Percentiles rank a stretch among this genome's conserved stretches.
Evolutionary conservation across 2,113 vertebrate genomes (phyloP).

Genomic region (Gnathonemus echidnorhynchus): DNA sequence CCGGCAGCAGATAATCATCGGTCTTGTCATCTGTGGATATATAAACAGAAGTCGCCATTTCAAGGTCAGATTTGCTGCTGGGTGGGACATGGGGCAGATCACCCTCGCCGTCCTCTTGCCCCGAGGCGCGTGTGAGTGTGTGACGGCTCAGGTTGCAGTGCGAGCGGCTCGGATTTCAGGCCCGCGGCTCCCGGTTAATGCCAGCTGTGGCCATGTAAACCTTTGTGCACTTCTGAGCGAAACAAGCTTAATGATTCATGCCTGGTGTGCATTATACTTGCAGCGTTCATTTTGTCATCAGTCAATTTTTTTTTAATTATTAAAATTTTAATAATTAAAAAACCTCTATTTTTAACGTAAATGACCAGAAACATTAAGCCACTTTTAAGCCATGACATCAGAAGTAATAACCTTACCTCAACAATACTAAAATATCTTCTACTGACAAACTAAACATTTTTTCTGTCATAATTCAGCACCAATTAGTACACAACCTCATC

Average conservation of each 20-base stretch:
- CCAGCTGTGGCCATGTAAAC: constrained; percentile 21
- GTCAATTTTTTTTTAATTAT: background rate
- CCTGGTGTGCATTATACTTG: constrained; percentile 2
- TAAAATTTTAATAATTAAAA: background rate
- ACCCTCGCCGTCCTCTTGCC: background rate
- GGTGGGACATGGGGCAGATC: background rate
- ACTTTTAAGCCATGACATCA: background rate
- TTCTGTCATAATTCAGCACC: background rate
- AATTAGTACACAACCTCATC: background rate
- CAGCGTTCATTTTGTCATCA: background rate
- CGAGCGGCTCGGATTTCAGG: constrained; percentile 39
- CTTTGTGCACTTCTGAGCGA: constrained; percentile 16
- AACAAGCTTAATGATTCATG: constrained; percentile 43
- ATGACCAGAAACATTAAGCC: background rate
- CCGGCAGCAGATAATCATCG: background rate
- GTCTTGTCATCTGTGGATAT: background rate
- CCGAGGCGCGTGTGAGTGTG: constrained; percentile 26
- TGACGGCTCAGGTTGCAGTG: background rate
- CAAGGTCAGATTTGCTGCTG: background rate
- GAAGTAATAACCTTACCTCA: background rate
- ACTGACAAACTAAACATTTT: background rate
- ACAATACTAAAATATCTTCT: background rate
- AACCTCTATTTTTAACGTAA: background rate
- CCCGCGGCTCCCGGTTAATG: constrained; percentile 37
- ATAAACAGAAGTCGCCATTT: background rate